Evolutionary conservation across 2,888 invertebrate species (phyloP).

Genomic region (Drosophila subsilvestris): DNA sequence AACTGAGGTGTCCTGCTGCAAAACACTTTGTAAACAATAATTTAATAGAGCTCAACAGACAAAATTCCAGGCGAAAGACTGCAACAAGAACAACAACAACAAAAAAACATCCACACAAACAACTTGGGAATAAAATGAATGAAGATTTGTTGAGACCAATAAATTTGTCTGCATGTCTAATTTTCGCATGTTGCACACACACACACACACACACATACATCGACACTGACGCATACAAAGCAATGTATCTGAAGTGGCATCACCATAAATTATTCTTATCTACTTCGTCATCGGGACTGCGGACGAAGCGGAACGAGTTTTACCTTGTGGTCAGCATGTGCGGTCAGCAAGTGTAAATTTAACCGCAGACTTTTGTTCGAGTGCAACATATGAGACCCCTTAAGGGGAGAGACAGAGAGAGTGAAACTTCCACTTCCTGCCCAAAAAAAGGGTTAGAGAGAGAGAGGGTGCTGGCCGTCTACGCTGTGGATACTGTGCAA

Average conservation of each 20-base stretch:
- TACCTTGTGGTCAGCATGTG: constrained; percentile 69
- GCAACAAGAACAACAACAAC: constrained; percentile 2
- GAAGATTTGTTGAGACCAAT: constrained; percentile 76
- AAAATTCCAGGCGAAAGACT: background rate
- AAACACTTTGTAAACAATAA: constrained; percentile 58
- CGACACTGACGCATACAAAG: constrained; percentile 13
- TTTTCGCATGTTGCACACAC: constrained; percentile 70
- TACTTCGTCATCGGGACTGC: constrained; percentile 71
- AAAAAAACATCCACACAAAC: constrained; percentile 10
- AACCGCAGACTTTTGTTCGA: constrained; percentile 66
- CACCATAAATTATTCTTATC: constrained; percentile 78
- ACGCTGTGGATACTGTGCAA: constrained; percentile 10
- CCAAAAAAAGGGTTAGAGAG: constrained; percentile 6
- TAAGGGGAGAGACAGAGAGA: constrained; percentile 7
- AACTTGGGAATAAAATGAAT: constrained; percentile 37
- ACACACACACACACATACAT: constrained; percentile 14
- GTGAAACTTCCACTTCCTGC: too few relatives aligned
- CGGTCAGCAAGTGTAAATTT: constrained; percentile 59
- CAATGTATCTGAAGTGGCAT: constrained; percentile 57
- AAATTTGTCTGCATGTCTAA: constrained; percentile 79
- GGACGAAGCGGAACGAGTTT: constrained; percentile 60
- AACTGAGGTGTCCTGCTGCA: constrained; percentile 21
- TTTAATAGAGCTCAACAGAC: constrained; percentile 60
- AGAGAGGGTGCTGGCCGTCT: background rate
- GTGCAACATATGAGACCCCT: constrained; percentile 54